Conservation (phyloP, 2,797 vertebrate species). For the Champsocephalus esox region DNA sequence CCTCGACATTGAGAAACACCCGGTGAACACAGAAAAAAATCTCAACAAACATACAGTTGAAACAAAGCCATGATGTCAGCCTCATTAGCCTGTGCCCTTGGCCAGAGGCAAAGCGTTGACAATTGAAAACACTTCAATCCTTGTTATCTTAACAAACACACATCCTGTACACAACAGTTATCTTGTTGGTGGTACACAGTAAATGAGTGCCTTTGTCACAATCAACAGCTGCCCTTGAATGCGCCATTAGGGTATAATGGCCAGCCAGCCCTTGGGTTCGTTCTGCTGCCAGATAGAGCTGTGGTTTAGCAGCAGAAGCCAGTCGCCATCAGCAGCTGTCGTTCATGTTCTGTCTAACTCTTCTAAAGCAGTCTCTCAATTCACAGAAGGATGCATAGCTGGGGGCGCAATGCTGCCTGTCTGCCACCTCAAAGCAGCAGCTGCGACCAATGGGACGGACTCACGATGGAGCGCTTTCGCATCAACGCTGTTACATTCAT, state of each 20-base stretch:
- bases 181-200: slow-evolving; percentile 20
- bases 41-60: slow-evolving; percentile 53
- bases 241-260: slow-evolving; percentile 32
- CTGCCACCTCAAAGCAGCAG: slow-evolving; percentile 76
- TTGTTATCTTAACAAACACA: slow-evolving; percentile 51
- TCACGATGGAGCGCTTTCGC: slow-evolving; percentile 34
- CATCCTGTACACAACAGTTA: slow-evolving; percentile 32
- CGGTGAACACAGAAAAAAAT: slow-evolving; percentile 56
- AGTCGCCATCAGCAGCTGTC: slow-evolving; percentile 75
- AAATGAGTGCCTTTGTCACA: slow-evolving; percentile 50
- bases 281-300: slow-evolving; percentile 28
- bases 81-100: slow-evolving; percentile 36
- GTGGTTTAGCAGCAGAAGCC: slow-evolving; percentile 30
- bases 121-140: slow-evolving; percentile 47
- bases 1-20: slow-evolving; percentile 1
- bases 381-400: slow-evolving; percentile 70
- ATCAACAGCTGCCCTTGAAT: slow-evolving; percentile 46
- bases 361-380: slow-evolving; percentile 65
- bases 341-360: slow-evolving; percentile 71
- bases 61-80: slow-evolving; percentile 46
- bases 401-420: slow-evolving; percentile 56
- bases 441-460: slow-evolving; percentile 69
- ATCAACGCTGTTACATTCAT: slow-evolving; percentile 24
- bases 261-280: slow-evolving; percentile 46
- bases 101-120: slow-evolving; percentile 27